Conservation (phyloP, 2,113 vertebrate species). For the Syngnathus typhle region DNA sequence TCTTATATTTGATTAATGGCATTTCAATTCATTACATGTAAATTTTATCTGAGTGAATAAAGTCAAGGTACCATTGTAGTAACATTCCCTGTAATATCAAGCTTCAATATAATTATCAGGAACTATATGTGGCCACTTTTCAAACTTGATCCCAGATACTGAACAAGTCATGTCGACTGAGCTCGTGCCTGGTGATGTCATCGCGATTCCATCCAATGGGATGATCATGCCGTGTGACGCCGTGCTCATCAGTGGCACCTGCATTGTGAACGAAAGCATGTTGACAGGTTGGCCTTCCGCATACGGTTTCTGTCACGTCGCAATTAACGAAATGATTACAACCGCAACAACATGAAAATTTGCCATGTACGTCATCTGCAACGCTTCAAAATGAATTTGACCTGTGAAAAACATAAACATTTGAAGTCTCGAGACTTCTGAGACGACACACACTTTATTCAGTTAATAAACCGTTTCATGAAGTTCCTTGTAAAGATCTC, state of each 20-base stretch:
- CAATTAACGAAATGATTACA: too few species aligned
- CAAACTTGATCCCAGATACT: constrained; percentile 62
- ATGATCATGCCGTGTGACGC: constrained; percentile 94
- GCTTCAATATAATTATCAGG: not conserved
- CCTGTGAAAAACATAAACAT: not conserved
- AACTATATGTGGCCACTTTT: not conserved
- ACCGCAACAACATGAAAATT: too few species aligned
- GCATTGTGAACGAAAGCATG: constrained; percentile 97
- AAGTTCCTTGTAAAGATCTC: too few species aligned
- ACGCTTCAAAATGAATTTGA: too few species aligned
- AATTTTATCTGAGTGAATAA: not conserved
- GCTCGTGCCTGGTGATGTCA: constrained; percentile 89
- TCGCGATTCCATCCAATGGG: constrained; percentile 86
- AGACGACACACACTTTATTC: too few species aligned
- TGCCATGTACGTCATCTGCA: too few species aligned
- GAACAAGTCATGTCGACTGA: constrained; percentile 92
- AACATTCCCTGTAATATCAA: not conserved
- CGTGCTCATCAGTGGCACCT: constrained; percentile 84
- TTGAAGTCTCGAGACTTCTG: too few species aligned
- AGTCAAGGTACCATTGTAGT: not conserved
- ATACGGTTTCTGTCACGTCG: too few species aligned
- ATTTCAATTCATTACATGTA: not conserved
- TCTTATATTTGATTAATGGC: not conserved
- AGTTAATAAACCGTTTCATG: too few species aligned
- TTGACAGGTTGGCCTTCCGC: constrained; percentile 77